These are phyloP conservation scores for Gari tellinella DNA, from an alignment of 2,888 invertebrate genomes.

Conservation along the genomic window DNA sequence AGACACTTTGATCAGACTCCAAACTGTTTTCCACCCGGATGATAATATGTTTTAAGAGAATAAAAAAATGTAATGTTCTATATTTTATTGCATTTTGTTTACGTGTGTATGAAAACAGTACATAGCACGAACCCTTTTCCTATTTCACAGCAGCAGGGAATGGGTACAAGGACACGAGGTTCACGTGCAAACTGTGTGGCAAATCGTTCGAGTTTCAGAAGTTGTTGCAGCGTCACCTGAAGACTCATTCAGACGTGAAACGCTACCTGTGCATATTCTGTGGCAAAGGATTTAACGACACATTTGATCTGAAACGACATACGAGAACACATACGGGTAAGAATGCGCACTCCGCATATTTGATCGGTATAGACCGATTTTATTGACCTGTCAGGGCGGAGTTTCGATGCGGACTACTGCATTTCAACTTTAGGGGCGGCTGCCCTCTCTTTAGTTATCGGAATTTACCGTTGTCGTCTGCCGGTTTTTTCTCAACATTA, in stretches of 20 bases:
- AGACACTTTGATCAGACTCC: too few species aligned
- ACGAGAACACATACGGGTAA: conserved; percentile 98
- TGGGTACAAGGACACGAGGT: conserved; percentile 81
- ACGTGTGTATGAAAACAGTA: too few species aligned
- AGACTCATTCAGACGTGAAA: conserved; percentile 99
- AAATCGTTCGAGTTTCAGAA: conserved; percentile 97
- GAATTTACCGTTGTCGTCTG: too few species aligned
- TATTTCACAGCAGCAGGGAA: conserved; percentile 30
- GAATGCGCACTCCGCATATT: conserved; percentile 22
- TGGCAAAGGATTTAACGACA: conserved; percentile 99
- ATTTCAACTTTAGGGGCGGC: too few species aligned
- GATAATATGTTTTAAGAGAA: neutral
- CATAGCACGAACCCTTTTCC: too few species aligned
- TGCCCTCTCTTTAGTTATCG: too few species aligned
- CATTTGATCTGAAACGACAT: conserved; percentile 99
- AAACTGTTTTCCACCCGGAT: neutral
- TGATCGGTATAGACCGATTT: too few species aligned
- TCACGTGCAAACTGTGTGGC: conserved; percentile 95
- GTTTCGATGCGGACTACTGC: too few species aligned
- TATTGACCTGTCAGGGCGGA: too few species aligned
- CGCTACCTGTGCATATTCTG: conserved; percentile 99
- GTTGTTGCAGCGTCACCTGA: conserved; percentile 98
- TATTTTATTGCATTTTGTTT: too few species aligned
- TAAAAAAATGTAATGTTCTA: neutral
- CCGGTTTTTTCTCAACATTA: too few species aligned